Evolutionary conservation across 23 tunicate genomes (phyloP).

Genomic region (Pegea sp.): DNA sequence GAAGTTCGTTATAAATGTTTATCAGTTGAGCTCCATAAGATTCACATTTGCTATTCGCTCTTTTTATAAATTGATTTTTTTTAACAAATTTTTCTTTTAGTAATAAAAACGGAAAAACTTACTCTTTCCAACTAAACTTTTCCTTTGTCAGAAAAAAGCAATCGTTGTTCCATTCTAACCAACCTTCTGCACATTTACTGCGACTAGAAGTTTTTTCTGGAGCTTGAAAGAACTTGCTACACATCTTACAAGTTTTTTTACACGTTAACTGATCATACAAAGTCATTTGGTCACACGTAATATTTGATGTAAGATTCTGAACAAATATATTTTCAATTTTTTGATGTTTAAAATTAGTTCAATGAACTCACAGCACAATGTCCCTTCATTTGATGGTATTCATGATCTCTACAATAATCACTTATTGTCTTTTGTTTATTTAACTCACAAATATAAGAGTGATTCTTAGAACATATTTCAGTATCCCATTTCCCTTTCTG

Average conservation of each 20-base stretch:
- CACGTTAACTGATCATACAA: slow-evolving; percentile 39
- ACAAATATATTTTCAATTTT: background rate
- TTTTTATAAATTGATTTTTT: background rate
- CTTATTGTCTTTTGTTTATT: slow-evolving; percentile 22
- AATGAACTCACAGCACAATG: background rate
- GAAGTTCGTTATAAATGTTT: slow-evolving; percentile 41
- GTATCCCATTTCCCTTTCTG: slow-evolving; percentile 74
- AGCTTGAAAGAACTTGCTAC: slow-evolving; percentile 41
- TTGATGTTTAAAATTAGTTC: background rate
- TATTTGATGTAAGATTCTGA: slow-evolving; percentile 1
- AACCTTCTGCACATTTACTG: slow-evolving; percentile 35
- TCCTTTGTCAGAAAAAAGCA: slow-evolving; percentile 55
- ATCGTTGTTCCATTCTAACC: slow-evolving; percentile 60
- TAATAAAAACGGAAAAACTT: background rate
- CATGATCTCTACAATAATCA: background rate
- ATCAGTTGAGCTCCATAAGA: slow-evolving; percentile 18
- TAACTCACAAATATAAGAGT: slow-evolving; percentile 71
- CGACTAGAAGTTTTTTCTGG: background rate
- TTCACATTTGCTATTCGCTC: slow-evolving; percentile 29
- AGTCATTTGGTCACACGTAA: slow-evolving; percentile 15
- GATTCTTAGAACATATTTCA: slow-evolving; percentile 21
- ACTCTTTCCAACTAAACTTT: slow-evolving; percentile 57
- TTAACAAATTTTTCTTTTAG: background rate
- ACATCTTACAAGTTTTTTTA: slow-evolving; percentile 63
- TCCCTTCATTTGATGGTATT: background rate